Evolutionary conservation across 2,888 invertebrate genomes (phyloP).

Genomic region (Macrosiphum euphorbiae): DNA sequence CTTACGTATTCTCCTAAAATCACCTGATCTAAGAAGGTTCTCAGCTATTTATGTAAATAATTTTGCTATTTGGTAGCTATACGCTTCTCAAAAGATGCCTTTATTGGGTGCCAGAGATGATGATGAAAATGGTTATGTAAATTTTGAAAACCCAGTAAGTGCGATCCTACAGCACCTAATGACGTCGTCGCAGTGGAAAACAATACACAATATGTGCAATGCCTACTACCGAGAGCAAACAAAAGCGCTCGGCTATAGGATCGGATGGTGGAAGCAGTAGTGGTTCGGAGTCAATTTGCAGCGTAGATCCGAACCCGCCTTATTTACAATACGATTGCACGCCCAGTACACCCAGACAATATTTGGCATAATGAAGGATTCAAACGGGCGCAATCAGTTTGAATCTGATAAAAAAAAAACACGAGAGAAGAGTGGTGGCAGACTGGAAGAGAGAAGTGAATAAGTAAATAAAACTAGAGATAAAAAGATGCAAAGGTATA

Average conservation of each 20-base stretch:
- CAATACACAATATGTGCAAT: slow-evolving; percentile 46
- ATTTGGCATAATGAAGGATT: slow-evolving; percentile 64
- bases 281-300: slow-evolving; percentile 62
- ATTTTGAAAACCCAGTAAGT: slow-evolving; percentile 54
- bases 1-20: neutral
- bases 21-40: neutral
- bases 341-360: slow-evolving; percentile 62
- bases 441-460: neutral
- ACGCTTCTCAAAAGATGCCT: neutral
- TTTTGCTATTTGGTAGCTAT: neutral
- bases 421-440: neutral
- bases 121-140: slow-evolving; percentile 59
- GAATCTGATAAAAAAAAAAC: slow-evolving; percentile 57
- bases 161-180: slow-evolving; percentile 51
- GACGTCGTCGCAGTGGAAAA: slow-evolving; percentile 47
- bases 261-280: neutral
- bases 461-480: slow-evolving; percentile 23
- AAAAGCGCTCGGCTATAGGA: slow-evolving; percentile 37
- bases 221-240: slow-evolving; percentile 52
- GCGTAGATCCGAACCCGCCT: slow-evolving; percentile 55
- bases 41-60: slow-evolving; percentile 46
- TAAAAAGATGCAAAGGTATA: slow-evolving; percentile 22
- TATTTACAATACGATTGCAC: slow-evolving; percentile 64
- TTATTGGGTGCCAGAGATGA: slow-evolving; percentile 25
- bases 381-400: slow-evolving; percentile 62